phyloP scores from a whole-genome alignment of 2,113 vertebrate genomes.

The Halcyon senegalensis region DNA sequence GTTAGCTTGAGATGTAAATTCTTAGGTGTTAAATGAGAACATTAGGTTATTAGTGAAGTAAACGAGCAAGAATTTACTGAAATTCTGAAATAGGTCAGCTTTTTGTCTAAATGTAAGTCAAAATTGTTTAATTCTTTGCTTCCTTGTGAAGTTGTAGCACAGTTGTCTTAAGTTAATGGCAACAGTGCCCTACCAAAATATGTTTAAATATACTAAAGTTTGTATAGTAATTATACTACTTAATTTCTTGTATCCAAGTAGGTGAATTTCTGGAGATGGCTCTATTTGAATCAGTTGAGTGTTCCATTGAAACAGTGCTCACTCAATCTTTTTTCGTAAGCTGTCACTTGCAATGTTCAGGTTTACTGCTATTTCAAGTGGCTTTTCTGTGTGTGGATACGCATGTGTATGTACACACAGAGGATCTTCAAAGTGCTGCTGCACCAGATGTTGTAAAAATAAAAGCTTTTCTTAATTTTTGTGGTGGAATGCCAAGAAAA shows the following conservation, averaged over 20 bases:
- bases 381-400: neutral
- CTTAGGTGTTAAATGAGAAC: neutral
- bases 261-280: neutral
- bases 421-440: neutral
- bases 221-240: rapidly evolving
- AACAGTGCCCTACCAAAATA: neutral
- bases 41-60: neutral
- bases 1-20: neutral
- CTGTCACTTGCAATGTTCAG: neutral
- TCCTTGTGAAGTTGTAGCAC: neutral
- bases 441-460: neutral
- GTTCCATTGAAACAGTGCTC: neutral
- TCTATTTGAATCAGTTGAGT: neutral
- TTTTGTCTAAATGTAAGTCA: neutral
- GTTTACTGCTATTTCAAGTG: neutral
- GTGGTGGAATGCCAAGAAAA: neutral
- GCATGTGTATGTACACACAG: rapidly evolving
- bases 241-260: neutral
- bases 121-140: neutral
- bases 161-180: neutral
- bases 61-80: neutral
- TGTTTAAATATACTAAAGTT: neutral
- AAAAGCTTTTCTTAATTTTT: neutral
- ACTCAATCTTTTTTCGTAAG: neutral
- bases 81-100: neutral